Percentiles rank a stretch among this genome's conserved stretches.
phyloP scores from a whole-genome alignment of 2,888 invertebrate species.

The Trilocha varians region DNA sequence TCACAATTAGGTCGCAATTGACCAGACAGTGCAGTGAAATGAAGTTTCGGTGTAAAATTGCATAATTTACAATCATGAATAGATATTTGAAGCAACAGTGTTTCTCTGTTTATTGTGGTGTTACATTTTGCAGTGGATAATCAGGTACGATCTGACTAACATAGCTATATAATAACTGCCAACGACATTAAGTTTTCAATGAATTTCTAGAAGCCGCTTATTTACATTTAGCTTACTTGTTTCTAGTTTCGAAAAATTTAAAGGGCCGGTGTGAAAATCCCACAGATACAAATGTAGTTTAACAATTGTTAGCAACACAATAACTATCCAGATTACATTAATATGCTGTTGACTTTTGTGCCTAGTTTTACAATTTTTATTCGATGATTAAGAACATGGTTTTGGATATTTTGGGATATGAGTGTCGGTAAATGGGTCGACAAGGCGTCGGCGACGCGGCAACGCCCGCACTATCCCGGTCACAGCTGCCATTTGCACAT shows the following conservation, averaged over 20 bases:
- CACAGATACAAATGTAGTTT: neutral
- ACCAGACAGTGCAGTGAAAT: slow-evolving; percentile 36
- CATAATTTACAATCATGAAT: slow-evolving; percentile 27
- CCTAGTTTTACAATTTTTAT: slow-evolving; percentile 8
- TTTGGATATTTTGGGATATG: slow-evolving; percentile 67
- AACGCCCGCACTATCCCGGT: slow-evolving; percentile 67
- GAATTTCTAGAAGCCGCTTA: too few relatives aligned
- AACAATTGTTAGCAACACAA: too few relatives aligned
- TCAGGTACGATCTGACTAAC: slow-evolving; percentile 8
- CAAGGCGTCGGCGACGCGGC: slow-evolving; percentile 47
- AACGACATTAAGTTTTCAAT: too few relatives aligned
- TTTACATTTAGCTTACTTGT: too few relatives aligned
- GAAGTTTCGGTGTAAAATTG: slow-evolving; percentile 27
- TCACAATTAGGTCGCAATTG: neutral
- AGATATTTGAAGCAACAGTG: neutral
- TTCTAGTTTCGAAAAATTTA: too few relatives aligned
- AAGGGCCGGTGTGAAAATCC: too few relatives aligned
- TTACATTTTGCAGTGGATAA: neutral
- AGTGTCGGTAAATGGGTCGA: slow-evolving; percentile 63
- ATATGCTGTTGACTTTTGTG: too few relatives aligned
- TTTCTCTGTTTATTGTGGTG: too few relatives aligned
- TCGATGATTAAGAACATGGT: slow-evolving; percentile 30
- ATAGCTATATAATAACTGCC: neutral
- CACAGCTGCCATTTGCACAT: slow-evolving; percentile 51
- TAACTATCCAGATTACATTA: too few relatives aligned